Evolutionary conservation across 2,113 vertebrate genomes (phyloP).

Genomic region (Periophthalmus modestus): DNA sequence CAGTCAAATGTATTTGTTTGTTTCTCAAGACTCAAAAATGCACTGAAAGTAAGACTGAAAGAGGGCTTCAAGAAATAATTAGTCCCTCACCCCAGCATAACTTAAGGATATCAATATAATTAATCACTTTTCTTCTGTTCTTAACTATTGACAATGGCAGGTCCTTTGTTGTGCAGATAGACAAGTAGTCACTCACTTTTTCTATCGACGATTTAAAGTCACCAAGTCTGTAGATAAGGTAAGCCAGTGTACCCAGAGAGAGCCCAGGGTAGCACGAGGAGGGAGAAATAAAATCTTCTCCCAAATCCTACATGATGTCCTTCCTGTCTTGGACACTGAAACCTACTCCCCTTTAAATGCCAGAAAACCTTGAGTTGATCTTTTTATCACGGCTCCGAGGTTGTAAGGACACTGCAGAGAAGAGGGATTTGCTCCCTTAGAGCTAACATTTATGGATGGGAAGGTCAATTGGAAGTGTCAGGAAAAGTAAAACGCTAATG

Average conservation of each 20-base stretch:
- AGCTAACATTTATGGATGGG: conserved; percentile 39
- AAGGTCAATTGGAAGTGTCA: conserved; percentile 45
- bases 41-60: conserved; percentile 57
- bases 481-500: conserved; percentile 34
- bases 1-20: conserved; percentile 9
- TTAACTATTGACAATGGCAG: too few relatives aligned
- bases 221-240: not conserved
- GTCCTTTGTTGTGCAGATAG: not conserved
- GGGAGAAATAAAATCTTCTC: not conserved
- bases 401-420: conserved; percentile 16
- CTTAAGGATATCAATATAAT: not conserved
- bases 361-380: conserved; percentile 34
- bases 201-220: too few relatives aligned
- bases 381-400: conserved; percentile 28
- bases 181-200: not conserved
- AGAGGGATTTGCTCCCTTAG: conserved; percentile 23
- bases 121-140: too few relatives aligned
- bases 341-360: conserved; percentile 32
- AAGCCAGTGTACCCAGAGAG: not conserved
- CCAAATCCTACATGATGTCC: conserved; percentile 31
- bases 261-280: not conserved
- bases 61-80: conserved; percentile 11
- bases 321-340: conserved; percentile 45
- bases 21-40: conserved; percentile 52
- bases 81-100: not conserved